Conservation (phyloP, 2,113 vertebrate species). For the Phodopus roborovskii region DNA sequence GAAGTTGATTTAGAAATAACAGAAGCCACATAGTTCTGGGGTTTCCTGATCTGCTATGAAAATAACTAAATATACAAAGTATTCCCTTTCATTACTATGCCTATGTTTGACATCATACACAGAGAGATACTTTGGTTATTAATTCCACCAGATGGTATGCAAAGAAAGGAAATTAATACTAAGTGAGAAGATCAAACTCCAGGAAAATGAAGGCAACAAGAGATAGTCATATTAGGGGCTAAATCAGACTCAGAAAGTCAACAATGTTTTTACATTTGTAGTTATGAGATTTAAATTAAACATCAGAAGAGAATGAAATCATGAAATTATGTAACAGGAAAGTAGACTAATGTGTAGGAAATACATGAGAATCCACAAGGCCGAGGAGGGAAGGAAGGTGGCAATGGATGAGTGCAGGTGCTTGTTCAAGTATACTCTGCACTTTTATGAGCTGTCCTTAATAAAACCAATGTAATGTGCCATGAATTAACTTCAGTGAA, state of each 20-base stretch:
- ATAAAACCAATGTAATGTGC: background rate
- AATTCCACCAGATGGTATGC: background rate
- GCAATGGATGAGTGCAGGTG: background rate
- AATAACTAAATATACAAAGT: background rate
- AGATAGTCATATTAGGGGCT: background rate
- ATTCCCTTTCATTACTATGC: background rate
- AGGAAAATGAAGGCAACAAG: background rate
- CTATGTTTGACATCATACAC: background rate
- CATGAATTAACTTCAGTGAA: background rate
- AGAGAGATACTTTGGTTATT: background rate
- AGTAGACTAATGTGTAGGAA: background rate
- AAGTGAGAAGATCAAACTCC: background rate
- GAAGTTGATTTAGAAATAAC: background rate
- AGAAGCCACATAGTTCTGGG: background rate
- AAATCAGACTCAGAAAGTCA: background rate
- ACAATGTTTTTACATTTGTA: background rate
- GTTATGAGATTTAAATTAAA: background rate
- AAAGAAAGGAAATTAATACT: background rate
- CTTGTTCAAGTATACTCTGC: background rate
- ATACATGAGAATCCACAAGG: too few species aligned
- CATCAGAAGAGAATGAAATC: background rate
- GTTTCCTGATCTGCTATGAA: background rate
- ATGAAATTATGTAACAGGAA: background rate
- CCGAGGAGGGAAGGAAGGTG: rapidly evolving
- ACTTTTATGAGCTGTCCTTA: background rate